A percentile compares a stretch with the other conserved stretches of the same genome.
Evolutionary conservation across 2,888 invertebrate genomes (phyloP).

Genomic region (Adineta ricciae): DNA sequence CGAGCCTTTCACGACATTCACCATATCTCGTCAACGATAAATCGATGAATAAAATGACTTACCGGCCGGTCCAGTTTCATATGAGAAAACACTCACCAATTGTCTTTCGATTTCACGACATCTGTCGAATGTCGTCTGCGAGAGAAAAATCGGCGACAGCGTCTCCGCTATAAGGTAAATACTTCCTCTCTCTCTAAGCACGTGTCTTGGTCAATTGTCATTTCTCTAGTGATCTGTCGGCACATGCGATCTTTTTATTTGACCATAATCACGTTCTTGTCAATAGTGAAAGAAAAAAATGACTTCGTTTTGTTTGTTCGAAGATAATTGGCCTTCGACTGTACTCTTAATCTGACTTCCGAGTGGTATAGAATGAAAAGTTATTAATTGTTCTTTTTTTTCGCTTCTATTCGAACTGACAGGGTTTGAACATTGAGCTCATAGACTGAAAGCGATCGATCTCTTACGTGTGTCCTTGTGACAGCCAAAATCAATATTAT

Average conservation of each 20-base stretch:
- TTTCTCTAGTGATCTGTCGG: neutral
- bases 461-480: too few species aligned
- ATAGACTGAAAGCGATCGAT: neutral
- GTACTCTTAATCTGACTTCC: neutral
- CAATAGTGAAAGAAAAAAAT: neutral
- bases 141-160: neutral
- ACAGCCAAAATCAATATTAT: neutral
- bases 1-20: conserved; percentile 26
- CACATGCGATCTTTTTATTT: neutral
- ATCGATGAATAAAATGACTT: too few species aligned
- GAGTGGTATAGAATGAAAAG: neutral
- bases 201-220: neutral
- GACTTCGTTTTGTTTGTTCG: neutral
- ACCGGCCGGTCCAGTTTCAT: too few species aligned
- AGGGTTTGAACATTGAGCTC: neutral
- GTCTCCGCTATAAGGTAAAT: neutral
- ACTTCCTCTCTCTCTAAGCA: neutral
- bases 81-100: too few species aligned
- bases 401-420: neutral
- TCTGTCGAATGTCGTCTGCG: too few species aligned
- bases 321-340: conserved; percentile 1
- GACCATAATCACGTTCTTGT: neutral
- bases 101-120: too few species aligned
- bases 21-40: neutral
- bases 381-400: neutral